Percentiles rank a stretch among this genome's conserved stretches.
Conservation (phyloP, 2,797 vertebrate species). For the Pangasius sanitwongsei region DNA sequence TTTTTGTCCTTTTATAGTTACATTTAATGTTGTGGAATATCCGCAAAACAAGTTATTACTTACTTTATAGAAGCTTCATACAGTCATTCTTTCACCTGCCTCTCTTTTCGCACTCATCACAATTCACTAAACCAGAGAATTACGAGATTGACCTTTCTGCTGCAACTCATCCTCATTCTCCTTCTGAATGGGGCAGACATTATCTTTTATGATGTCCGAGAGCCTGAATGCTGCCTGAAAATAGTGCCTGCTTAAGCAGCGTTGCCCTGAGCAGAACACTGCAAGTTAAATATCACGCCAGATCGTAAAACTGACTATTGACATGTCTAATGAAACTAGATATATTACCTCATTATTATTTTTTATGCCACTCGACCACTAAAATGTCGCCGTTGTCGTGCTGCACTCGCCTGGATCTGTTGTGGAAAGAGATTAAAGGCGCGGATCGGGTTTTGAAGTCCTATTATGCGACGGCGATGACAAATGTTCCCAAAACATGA, state of each 20-base stretch:
- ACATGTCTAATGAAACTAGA: background rate
- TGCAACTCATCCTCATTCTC: background rate
- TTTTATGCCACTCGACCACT: background rate
- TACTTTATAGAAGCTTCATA: background rate
- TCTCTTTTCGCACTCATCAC: background rate
- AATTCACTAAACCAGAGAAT: background rate
- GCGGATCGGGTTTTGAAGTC: constrained; percentile 52
- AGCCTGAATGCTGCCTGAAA: background rate
- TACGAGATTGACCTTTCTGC: background rate
- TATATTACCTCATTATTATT: background rate
- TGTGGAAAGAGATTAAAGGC: constrained; percentile 52
- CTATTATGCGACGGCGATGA: constrained; percentile 44
- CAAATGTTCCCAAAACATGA: constrained; percentile 43
- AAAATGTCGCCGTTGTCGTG: background rate
- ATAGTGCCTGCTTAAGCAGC: background rate
- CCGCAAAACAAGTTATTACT: background rate
- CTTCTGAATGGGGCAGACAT: background rate
- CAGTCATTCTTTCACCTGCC: background rate
- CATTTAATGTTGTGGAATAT: background rate
- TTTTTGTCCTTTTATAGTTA: background rate
- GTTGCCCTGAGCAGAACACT: background rate
- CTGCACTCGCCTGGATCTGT: constrained; percentile 33
- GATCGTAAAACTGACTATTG: background rate
- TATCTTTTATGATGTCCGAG: background rate
- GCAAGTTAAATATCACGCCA: too few species aligned